Evolutionary conservation across 2,888 invertebrate genomes (phyloP).

Genomic region (Eudemis profundana): DNA sequence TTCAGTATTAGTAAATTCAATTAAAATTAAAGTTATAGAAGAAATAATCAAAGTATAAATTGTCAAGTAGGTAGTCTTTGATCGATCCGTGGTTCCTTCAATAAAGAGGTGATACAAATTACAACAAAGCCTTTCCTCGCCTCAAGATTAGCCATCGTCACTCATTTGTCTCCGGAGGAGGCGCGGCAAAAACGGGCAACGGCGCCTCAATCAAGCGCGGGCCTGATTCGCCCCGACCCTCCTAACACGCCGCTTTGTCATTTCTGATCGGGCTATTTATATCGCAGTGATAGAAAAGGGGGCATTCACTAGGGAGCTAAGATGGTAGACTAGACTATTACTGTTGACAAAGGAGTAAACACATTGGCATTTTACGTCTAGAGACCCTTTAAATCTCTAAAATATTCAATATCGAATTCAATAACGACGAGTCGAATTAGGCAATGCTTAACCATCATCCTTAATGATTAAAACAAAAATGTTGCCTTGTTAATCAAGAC

Average conservation of each 20-base stretch:
- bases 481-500: no score
- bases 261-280: constrained; percentile 16
- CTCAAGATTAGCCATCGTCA: constrained; percentile 30
- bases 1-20: background rate
- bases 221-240: constrained; percentile 2
- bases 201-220: constrained; percentile 24
- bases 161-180: constrained; percentile 33
- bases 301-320: background rate
- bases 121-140: constrained; percentile 25
- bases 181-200: constrained; percentile 30
- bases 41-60: no score
- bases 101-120: constrained; percentile 29
- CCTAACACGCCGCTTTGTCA: constrained; percentile 12
- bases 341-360: background rate
- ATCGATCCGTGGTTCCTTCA: background rate
- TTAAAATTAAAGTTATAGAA: no score
- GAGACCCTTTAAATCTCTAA: no score
- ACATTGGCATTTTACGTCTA: background rate
- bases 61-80: background rate
- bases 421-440: no score
- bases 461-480: no score
- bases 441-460: no score
- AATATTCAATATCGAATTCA: no score
- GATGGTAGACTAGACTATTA: background rate
- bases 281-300: background rate